Evolutionary conservation across 2,113 vertebrate species (phyloP), one percentile per base, ranked within the genome.

Genomic region (Alethe castanea): DNA sequence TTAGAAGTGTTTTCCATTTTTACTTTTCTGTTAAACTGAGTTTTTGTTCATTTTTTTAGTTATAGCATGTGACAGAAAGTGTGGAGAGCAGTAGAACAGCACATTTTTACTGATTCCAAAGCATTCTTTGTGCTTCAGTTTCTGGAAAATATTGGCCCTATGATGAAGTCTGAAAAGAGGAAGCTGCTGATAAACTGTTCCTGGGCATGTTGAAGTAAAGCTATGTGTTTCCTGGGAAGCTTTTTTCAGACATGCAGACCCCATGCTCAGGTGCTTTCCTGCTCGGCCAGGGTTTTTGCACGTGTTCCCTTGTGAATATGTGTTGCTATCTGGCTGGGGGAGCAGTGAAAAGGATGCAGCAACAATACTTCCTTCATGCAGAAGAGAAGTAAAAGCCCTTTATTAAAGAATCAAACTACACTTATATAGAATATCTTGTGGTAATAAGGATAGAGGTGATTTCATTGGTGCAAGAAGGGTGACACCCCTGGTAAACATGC

Each of bases 211-310:
- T 42, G 24, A 69, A 44, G 33, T 52, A 87, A 60, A 86, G n/a
- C 45, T 26, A 2, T 0, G 0, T 31, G 19, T 33, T 35, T 66
- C 26, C 54, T 64, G 24, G 47, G 42, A 86, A 4, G 4, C 5
- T 5, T 24, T 74, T 86, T 67, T 26, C 66, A 81, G 53, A n/a
- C 20, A 5, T 12, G 5, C 36, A 26, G 36, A 29, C 24, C 52
- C 26, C 35, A 6, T 45, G 65, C 36, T 71, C 0, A 0, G 8
- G 28, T 79, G 18, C 50, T 31, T 69, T 65, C 59, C 36, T 57
- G 44, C 52, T 50, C 31, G 38, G 69, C 33, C 26, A 19, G 26
- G 29, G 17, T 52, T 95, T 88, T 81, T 73, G 22, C 24, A 3
- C 1, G 1, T 38, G 33, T 78, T 89, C 29, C 12, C 14, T 19